Evolutionary conservation across 92 coral and sea anemone species (phyloP), one percentile per base, ranked within the genome.

Genomic region (Phymanthus crucifer): DNA sequence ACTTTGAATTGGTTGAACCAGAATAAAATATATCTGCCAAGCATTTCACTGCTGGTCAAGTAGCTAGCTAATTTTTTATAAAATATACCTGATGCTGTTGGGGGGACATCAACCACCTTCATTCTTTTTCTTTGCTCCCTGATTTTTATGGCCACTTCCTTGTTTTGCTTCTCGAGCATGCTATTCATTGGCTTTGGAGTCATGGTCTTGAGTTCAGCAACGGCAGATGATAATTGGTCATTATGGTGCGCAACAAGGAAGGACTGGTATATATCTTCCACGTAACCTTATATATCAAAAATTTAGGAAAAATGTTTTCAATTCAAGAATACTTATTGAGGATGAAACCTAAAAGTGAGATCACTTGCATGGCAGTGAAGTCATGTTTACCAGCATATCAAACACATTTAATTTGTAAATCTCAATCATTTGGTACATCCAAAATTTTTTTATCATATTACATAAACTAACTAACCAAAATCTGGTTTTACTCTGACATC

Each of bases 401-500:
- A 58, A 21, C 1, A 58, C 66, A 3, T 21, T 4, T 17, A n/a
- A n/a, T 58, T n/a, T 4, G 66, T 58, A 58, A 0, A 1, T 58
- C 29, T 19, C 66, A 19, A 8, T 24, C 31, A 58, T 0, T 19
- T 58, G 66, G 64, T 19, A 54, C 27, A 0, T 5, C 0, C 0
- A 54, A 54, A 54, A n/a, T 16, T 54, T 6, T 54, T 1, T 54
- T 54, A 19, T 58, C 0, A 58, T 21, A 1, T 58, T 3, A 58
- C 9, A 58, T 58, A 58, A 58, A 58, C 4, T 50, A 50, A 50
- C 66, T 7, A 58, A 58, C 66, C 66, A 26, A 58, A 50, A 50
- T 50, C 18, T 50, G 58, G 90, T 38, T 66, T 12, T 66, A 76
- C 88, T 87, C 68, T 70, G 70, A 87, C 90, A 83, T 83, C 78